These are phyloP conservation scores for Apantesis nais DNA, from an alignment of 2,888 invertebrate species.

Conservation along the genomic window DNA sequence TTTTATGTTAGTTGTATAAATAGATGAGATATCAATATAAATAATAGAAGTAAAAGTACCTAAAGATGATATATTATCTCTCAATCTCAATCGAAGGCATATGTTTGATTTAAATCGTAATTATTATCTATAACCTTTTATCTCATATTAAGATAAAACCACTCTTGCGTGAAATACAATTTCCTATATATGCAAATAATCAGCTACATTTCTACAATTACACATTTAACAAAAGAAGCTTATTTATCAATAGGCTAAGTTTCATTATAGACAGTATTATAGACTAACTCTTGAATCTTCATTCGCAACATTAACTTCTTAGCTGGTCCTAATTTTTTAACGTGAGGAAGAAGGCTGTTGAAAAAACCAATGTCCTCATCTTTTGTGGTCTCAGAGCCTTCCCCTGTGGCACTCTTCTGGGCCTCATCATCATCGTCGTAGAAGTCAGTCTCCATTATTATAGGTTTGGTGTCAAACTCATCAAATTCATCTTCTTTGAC, in stretches of 20 bases:
- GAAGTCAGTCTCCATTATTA: constrained; percentile 80
- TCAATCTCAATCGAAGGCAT: background rate
- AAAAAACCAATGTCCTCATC: constrained; percentile 82
- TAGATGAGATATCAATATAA: too few species aligned
- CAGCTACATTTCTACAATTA: background rate
- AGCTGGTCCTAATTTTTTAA: constrained; percentile 76
- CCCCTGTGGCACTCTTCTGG: constrained; percentile 55
- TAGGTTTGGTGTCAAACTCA: constrained; percentile 79
- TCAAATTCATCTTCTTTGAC: constrained; percentile 79
- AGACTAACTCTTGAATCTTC: constrained; percentile 81
- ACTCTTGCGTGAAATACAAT: background rate
- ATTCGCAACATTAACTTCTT: constrained; percentile 80
- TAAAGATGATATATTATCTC: background rate
- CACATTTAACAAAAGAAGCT: constrained; percentile 17
- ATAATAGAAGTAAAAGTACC: background rate
- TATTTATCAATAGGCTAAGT: constrained; percentile 42
- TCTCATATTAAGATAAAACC: background rate
- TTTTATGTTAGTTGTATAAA: too few species aligned
- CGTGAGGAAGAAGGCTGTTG: constrained; percentile 78
- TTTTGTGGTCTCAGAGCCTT: constrained; percentile 59
- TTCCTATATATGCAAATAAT: background rate
- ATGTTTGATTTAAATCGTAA: background rate
- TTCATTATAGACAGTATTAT: constrained; percentile 80
- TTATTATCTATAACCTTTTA: background rate
- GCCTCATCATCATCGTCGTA: constrained; percentile 79